Percentiles rank a stretch among this genome's conserved stretches.
These are phyloP conservation scores for Natator depressus DNA, from an alignment of 2,113 vertebrate species.

Conservation along the genomic window DNA sequence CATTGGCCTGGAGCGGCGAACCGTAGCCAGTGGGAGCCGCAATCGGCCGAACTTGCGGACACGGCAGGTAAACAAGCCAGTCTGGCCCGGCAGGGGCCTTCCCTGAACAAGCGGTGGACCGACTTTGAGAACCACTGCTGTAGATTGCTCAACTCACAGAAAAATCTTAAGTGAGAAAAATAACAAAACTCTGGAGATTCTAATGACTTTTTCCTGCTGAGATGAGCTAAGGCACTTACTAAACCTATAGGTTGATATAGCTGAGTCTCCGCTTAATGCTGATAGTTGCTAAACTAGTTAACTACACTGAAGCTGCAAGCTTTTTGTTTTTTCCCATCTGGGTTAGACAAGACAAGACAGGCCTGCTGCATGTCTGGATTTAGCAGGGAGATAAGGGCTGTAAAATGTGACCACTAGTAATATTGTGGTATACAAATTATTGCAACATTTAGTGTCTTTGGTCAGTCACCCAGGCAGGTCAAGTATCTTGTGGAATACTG, in stretches of 20 bases:
- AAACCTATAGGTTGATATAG: constrained; percentile 22
- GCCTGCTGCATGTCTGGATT: constrained; percentile 39
- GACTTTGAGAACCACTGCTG: background rate
- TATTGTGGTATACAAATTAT: constrained; percentile 49
- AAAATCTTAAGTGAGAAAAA: background rate
- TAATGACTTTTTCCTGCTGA: background rate
- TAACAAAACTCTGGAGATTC: background rate
- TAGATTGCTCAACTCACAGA: background rate
- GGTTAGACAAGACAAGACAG: constrained; percentile 28
- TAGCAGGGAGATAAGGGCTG: constrained; percentile 19
- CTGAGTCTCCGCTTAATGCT: background rate
- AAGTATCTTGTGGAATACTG: background rate
- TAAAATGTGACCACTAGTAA: constrained; percentile 37
- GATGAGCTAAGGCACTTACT: constrained; percentile 43
- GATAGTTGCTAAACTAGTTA: constrained; percentile 17
- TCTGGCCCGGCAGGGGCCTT: no score
- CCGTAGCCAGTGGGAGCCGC: no score
- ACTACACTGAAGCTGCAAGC: background rate
- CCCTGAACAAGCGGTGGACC: no score
- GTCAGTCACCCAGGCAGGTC: constrained; percentile 19
- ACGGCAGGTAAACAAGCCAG: no score
- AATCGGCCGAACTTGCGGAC: no score
- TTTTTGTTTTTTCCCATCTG: background rate
- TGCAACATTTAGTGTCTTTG: constrained; percentile 28
- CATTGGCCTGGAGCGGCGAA: no score